phyloP scores from a whole-genome alignment of 2,797 vertebrate species.

The Rhinophrynus dorsalis region DNA sequence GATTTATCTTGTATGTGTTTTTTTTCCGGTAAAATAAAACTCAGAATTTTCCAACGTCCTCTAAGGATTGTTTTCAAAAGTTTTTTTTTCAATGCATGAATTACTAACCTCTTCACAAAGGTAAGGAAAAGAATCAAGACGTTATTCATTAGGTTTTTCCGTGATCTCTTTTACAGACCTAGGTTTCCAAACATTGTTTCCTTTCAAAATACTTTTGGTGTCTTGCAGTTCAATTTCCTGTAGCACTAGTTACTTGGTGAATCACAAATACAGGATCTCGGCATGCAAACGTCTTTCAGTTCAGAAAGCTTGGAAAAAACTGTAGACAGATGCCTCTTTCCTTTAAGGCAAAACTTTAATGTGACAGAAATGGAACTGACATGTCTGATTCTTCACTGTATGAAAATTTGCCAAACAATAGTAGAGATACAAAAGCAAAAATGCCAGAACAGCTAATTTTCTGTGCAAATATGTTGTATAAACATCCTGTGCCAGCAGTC shows the following conservation, averaged over 20 bases:
- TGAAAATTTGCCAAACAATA: background rate
- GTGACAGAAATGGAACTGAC: constrained; percentile 62
- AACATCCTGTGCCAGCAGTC: no score
- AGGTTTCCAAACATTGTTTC: constrained; percentile 60
- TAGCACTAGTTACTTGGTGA: constrained; percentile 56
- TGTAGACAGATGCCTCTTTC: constrained; percentile 58
- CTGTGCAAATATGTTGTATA: no score
- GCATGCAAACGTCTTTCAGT: constrained; percentile 51
- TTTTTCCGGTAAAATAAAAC: constrained; percentile 56
- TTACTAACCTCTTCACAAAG: constrained; percentile 58
- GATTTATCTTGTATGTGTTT: constrained; percentile 22
- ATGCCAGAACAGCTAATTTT: no score
- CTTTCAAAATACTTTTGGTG: constrained; percentile 62
- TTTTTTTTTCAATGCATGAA: constrained; percentile 50
- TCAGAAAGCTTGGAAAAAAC: constrained; percentile 47
- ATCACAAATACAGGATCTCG: constrained; percentile 56
- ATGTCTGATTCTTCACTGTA: constrained; percentile 47
- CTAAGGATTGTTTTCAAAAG: constrained; percentile 58
- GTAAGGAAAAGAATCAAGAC: constrained; percentile 58
- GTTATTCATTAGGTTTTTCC: constrained; percentile 62
- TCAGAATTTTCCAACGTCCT: constrained; percentile 51
- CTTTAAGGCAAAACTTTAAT: constrained; percentile 57
- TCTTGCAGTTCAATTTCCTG: constrained; percentile 72
- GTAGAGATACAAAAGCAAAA: background rate
- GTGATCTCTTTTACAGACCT: constrained; percentile 70